Conservation (phyloP, 2,888 invertebrate species). For the Timema cristinae region DNA sequence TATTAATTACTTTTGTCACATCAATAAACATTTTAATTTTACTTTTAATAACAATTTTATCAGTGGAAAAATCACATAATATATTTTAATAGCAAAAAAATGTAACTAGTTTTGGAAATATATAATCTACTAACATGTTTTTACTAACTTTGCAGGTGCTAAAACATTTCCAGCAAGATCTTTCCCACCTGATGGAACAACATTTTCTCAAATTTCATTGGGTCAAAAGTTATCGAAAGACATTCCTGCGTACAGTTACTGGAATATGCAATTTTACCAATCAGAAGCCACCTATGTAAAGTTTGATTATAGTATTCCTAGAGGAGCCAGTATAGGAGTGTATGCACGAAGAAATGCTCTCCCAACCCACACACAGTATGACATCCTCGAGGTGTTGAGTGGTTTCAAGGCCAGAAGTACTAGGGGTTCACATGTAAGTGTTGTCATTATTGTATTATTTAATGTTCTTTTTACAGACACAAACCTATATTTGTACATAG, state of each 20-base stretch:
- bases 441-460: too few species aligned
- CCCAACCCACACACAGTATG: slow-evolving; percentile 95
- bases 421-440: slow-evolving; percentile 79
- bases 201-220: slow-evolving; percentile 83
- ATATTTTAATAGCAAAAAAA: too few species aligned
- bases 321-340: slow-evolving; percentile 90
- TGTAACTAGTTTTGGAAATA: too few species aligned
- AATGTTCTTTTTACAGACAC: too few species aligned
- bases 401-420: slow-evolving; percentile 83
- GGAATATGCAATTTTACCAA: slow-evolving; percentile 97
- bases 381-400: slow-evolving; percentile 89
- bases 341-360: slow-evolving; percentile 91
- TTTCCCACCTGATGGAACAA: slow-evolving; percentile 89
- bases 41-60: too few species aligned
- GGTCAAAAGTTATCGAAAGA: slow-evolving; percentile 84
- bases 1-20: too few species aligned
- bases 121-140: background rate
- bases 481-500: too few species aligned
- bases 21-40: too few species aligned
- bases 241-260: slow-evolving; percentile 91
- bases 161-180: slow-evolving; percentile 85
- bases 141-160: slow-evolving; percentile 60
- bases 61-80: too few species aligned
- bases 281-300: slow-evolving; percentile 90
- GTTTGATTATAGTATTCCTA: slow-evolving; percentile 89